Conservation (phyloP, 1,140 invertebrate genomes). For the Drosophila kanapiae region DNA sequence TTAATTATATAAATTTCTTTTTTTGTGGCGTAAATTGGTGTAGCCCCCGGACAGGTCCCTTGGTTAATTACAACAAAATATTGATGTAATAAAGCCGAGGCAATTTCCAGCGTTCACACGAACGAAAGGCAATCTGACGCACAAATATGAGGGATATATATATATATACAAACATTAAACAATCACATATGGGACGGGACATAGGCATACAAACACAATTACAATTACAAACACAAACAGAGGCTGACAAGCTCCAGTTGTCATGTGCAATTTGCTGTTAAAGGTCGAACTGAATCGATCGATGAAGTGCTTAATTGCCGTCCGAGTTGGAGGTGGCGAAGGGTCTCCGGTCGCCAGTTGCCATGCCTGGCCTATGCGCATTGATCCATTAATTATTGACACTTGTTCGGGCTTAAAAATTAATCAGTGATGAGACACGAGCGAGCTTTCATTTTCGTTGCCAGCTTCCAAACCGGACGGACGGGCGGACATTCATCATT, state of each 20-base stretch:
- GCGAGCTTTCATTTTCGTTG: not conserved
- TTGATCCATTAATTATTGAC: constrained; percentile 65
- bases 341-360: not conserved
- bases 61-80: constrained; percentile 57
- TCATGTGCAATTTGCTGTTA: constrained; percentile 36
- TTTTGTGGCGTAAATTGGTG: not conserved
- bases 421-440: constrained; percentile 37
- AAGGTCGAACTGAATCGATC: constrained; percentile 43
- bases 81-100: constrained; percentile 30
- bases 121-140: constrained; percentile 19
- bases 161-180: not conserved
- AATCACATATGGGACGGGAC: constrained; percentile 7
- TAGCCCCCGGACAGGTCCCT: constrained; percentile 6
- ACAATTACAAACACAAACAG: constrained; percentile 20
- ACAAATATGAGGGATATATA: not conserved
- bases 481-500: constrained; percentile 34
- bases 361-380: not conserved
- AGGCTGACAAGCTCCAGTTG: constrained; percentile 40
- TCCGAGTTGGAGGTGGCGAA: constrained; percentile 10
- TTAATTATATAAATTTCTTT: constrained; percentile 9
- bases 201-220: constrained; percentile 13
- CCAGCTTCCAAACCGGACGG: constrained; percentile 14
- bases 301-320: constrained; percentile 46
- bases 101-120: constrained; percentile 15
- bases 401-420: constrained; percentile 50